Evolutionary conservation across 2,113 vertebrate species (phyloP), one percentile per base, ranked within the genome.

Genomic region (Dicentrarchus labrax): DNA sequence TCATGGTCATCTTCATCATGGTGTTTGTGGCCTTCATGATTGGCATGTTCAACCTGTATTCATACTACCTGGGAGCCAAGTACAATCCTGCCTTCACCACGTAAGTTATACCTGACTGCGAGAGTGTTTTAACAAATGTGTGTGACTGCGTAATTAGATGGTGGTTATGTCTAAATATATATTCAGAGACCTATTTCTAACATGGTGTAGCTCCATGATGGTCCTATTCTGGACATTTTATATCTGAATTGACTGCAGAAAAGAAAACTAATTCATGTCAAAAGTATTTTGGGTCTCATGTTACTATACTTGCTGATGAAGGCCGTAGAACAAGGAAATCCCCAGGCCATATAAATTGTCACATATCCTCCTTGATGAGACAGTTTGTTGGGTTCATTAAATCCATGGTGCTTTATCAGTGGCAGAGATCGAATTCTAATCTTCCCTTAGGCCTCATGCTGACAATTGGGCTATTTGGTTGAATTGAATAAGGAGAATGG

Each of bases 1-100:
- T 99, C 95, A 99, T 99, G 98, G 98, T 99, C 94, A 99, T 99
- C 95, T 99, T 99, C 95, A 99, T 99, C 93, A 99, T 99, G 98
- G 98, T 99, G 75, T 99, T 99, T 84, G 97, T 99, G 86, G 98
- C 98, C 91, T 99, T 99, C 95, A 99, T 99, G 98, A 98, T 99
- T 4, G 98, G 98, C 79, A 99, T 99, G 98, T 99, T 99, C 95
- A 99, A 99, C 93, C 95, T 99, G 50, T 99, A 99, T 82, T 99
- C 98, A 1, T 99, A 99, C 96, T 99, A 99, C 94, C 96, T 98
- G 91, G 98, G 98, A 93, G 98, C 98, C 67, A 99, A 99, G 92
- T 98, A 98, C 95, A 99, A 99, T 90, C 97, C 98, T 0, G 98
- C 98, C 0, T 99, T 99, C 93, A 99, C 98, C 87, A 99, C 98